Evolutionary conservation across 2,113 vertebrate species (phyloP), one percentile per base, ranked within the genome.

Genomic region (Channa argus): DNA sequence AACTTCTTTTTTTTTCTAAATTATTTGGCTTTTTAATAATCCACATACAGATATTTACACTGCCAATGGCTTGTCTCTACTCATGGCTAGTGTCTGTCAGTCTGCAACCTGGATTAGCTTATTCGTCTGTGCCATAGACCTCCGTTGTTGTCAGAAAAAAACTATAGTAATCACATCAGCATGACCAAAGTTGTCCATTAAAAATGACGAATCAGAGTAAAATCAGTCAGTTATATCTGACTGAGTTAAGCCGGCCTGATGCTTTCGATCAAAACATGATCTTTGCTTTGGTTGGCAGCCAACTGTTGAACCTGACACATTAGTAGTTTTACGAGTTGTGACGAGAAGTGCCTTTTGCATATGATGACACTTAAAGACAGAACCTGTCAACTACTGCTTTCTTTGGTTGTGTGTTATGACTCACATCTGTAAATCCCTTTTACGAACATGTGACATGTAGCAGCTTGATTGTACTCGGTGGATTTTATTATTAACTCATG

Each of bases 361-460:
- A 0, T 3, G 3, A 38, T 62, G 45, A 51, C 44, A 44, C 58
- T 37, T 69, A 37, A 58, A 77, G 46, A 80, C 41, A 72, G 8
- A 68, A 54, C n/a, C 43, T 67, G 71, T 78, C 68, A 49, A 14
- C 37, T 46, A 33, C 10, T 4, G 1, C 37, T 38, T 2, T 14
- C 58, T 80, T 59, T 62, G 6, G 71, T 13, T 73, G 61, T 41
- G 49, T 49, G 13, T 12, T 39, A 50, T 24, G 5, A 60, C 24
- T 3, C 15, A 4, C 11, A 6, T 50, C 37, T 43, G 24, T n/a
- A 65, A 82, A 68, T 76, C 15, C 9, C 15, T 13, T 56, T 58
- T 59, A 45, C 44, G 34, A 5, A 6, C 38, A 53, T n/a, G 4
- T 38, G 50, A 63, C 85, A 54, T 76, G 84, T 51, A 38, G 45